Evolutionary conservation across 1,140 invertebrate genomes (phyloP).

Genomic region (Scaptomyza hsui): DNA sequence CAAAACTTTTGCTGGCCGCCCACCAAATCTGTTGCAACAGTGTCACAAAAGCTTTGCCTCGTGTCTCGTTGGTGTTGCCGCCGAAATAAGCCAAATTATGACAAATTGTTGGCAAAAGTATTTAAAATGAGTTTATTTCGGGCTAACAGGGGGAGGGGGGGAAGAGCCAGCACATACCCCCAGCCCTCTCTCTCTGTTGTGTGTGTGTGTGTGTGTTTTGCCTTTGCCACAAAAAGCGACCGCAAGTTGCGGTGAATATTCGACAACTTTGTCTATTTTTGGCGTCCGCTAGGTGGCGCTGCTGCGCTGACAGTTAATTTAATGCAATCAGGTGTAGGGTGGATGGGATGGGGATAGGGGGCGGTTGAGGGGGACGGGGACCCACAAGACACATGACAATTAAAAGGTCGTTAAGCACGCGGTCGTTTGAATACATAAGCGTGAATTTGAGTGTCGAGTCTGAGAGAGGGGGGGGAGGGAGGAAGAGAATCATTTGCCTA

Average conservation of each 20-base stretch:
- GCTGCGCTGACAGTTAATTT: slow-evolving; percentile 28
- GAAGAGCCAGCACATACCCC: neutral
- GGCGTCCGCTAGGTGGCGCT: slow-evolving; percentile 35
- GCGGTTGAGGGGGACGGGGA: neutral
- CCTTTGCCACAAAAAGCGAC: neutral
- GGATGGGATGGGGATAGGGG: no score
- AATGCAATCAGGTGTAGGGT: slow-evolving; percentile 8
- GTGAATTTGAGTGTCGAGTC: slow-evolving; percentile 28
- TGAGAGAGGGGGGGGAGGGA: neutral
- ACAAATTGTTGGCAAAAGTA: slow-evolving; percentile 81
- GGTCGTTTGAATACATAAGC: slow-evolving; percentile 56
- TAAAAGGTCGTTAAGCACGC: slow-evolving; percentile 74
- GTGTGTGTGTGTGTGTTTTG: neutral
- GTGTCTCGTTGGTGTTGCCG: slow-evolving; percentile 46
- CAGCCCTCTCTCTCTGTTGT: no score
- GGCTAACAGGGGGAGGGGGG: neutral
- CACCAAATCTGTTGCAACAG: slow-evolving; percentile 18
- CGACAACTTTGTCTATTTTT: slow-evolving; percentile 38
- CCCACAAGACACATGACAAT: slow-evolving; percentile 58
- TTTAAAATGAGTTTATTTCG: slow-evolving; percentile 81
- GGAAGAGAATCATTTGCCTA: neutral
- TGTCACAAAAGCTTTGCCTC: slow-evolving; percentile 70
- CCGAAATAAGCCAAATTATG: slow-evolving; percentile 80
- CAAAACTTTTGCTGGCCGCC: slow-evolving; percentile 49
- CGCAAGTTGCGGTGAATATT: slow-evolving; percentile 33